Base-by-base conservation (phyloP, 2,113 vertebrate genomes). In the Megalops atlanticus region DNA sequence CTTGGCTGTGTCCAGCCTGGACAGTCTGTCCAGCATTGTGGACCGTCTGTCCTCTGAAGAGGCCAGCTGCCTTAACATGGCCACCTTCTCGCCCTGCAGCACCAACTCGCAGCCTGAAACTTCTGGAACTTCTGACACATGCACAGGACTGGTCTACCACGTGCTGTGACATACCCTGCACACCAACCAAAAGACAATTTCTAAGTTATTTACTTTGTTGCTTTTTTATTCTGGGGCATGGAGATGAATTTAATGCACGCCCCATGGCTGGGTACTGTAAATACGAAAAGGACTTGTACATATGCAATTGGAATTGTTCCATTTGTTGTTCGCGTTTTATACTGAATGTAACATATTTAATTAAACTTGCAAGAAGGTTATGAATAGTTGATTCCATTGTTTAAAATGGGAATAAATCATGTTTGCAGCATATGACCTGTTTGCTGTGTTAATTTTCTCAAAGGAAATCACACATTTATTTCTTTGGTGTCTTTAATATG, bases 21-120 rank as follows among this genome's bases (percentile, higher is more conserved):
- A 96, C 89, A 99, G 97, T 86, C 93, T 99, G 81, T 97, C 97
- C 91, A 99, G 95, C 90, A 99, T 99, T 81, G 98, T 99, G 92
- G 97, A 99, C 86, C 94, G 97, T 0, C 96, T 99, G 83, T 94
- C 96, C 77, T 94, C 94, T 0, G 92, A 91, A 10, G 94, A 95
- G 73, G 88, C 94, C 21, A 82, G 91, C 1, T 92, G 84, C 2
- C 69, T 94, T 31, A 83, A 92, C 43, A 82, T 79, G 76, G 89
- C 92, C 71, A 90, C 92, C 80, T 95, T 95, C 75, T 96, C 95
- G 0, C 88, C 90, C 31, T 85, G 88, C 89, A 95, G 94, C 90
- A 89, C 91, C 2, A 93, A 96, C 81, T 97, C 96, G 2, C 95
- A 95, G 86, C 96, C 96, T 49, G 89, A 92, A 80, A 95, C 96